Evolutionary conservation across 1,140 invertebrate species (phyloP), one percentile per base, ranked within the genome.

Genomic region (Diuraphis noxia): DNA sequence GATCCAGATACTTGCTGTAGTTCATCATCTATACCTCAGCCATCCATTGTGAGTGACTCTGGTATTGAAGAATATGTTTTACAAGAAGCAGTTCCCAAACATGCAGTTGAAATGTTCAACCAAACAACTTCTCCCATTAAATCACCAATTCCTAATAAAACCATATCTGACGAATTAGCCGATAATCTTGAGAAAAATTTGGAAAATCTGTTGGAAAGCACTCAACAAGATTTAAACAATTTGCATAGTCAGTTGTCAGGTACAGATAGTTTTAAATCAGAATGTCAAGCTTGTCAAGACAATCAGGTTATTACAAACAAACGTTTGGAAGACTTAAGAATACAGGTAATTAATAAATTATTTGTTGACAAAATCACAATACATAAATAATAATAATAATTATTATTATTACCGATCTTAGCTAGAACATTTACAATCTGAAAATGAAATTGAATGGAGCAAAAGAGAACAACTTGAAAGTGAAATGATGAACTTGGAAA

Each of bases 401-500:
- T 92, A 52, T 88, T 41, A 52, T 92, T 92, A 40, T 86, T 91
- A 79, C 82, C 46, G 36, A 86, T 92, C 94, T 82, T 92, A 97
- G 96, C 93, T 98, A 92, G 97, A 98, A 93, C 95, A 95, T 92
- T 94, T 98, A 13, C 98, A 99, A 94, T 96, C 96, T 2, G 98
- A 99, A 94, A 99, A 99, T 95, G 98, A 97, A 3, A 95, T 97
- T 10, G 98, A 98, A 93, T 99, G 98, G 98, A 97, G 97, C 21
- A 97, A 98, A 94, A 94, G 98, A 19, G 98, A 99, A 94, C 95
- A 97, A 25, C 93, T 98, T 43, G 98, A 98, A 94, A 97, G 97
- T 0, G 98, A 98, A 93, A 98, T 98, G 93, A 94, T 97, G 92
- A 96, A 96, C 0, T 94, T 98, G 88, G 97, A 98, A 93, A 95